A percentile compares a stretch with the other conserved stretches of the same genome.
These are phyloP conservation scores for Drosophila longiperda DNA, from an alignment of 2,888 invertebrate genomes.

Conservation along the genomic window DNA sequence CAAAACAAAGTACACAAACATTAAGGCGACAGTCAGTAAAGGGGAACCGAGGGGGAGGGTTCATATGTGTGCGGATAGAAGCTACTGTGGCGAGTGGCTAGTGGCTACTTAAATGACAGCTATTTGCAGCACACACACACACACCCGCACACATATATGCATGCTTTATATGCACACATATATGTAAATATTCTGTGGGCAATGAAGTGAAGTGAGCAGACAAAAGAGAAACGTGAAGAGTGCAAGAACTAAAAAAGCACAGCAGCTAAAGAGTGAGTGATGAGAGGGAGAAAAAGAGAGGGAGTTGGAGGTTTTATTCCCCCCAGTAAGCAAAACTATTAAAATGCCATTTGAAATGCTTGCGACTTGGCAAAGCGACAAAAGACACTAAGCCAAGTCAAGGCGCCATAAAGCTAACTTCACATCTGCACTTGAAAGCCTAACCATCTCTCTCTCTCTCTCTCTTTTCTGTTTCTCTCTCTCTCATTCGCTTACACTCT, in stretches of 20 bases:
- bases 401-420: slow-evolving; percentile 8
- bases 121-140: slow-evolving; percentile 27
- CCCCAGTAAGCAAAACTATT: slow-evolving; percentile 59
- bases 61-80: not conserved
- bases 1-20: slow-evolving; percentile 8
- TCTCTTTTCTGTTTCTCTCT: too few relatives aligned
- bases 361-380: slow-evolving; percentile 53
- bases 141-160: not conserved
- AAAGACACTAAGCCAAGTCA: slow-evolving; percentile 16
- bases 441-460: too few relatives aligned
- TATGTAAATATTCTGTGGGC: slow-evolving; percentile 40
- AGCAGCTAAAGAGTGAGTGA: not conserved
- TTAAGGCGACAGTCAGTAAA: not conserved
- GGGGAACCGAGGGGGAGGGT: not conserved
- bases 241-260: not conserved
- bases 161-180: not conserved
- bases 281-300: not conserved
- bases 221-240: not conserved
- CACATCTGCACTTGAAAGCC: slow-evolving; percentile 14
- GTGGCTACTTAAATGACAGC: slow-evolving; percentile 26
- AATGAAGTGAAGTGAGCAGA: slow-evolving; percentile 18
- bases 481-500: not conserved
- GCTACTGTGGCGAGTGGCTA: not conserved
- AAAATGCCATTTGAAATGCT: slow-evolving; percentile 71
- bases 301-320: not conserved